phyloP scores from a whole-genome alignment of 2,113 vertebrate species.

The Dipodomys merriami region DNA sequence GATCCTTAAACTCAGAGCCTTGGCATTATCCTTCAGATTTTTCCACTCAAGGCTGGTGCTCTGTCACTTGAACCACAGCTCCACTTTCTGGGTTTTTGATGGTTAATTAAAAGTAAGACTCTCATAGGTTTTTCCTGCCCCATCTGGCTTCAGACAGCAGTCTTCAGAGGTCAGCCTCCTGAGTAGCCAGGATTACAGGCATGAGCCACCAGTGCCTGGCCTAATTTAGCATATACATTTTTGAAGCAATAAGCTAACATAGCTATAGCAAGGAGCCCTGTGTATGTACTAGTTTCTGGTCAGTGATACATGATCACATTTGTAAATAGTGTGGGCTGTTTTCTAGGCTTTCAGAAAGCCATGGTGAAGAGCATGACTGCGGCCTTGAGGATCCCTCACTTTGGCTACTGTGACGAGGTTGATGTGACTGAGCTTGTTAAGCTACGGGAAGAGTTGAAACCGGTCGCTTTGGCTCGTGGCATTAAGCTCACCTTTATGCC shows the following conservation, averaged over 20 bases:
- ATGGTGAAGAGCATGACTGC: conserved; percentile 97
- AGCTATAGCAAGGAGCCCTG: not conserved
- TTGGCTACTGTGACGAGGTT: conserved; percentile 95
- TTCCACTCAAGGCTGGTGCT: too few relatives aligned
- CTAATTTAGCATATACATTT: not conserved
- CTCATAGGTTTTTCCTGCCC: too few relatives aligned
- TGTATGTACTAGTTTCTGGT: conserved; percentile 1
- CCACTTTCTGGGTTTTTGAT: too few relatives aligned
- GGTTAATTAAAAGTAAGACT: too few relatives aligned
- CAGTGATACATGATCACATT: not conserved
- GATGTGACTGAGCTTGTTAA: conserved; percentile 91
- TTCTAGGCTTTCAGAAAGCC: conserved; percentile 94
- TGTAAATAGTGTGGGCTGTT: conserved; percentile 24
- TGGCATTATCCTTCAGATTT: too few relatives aligned
- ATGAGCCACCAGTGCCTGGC: too few relatives aligned
- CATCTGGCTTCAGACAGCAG: too few relatives aligned
- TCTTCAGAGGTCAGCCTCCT: too few relatives aligned
- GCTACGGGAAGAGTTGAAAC: conserved; percentile 89
- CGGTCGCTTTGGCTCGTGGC: conserved; percentile 86
- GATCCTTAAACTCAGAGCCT: too few relatives aligned
- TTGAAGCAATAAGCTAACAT: not conserved
- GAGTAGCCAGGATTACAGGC: too few relatives aligned
- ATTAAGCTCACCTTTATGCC: conserved; percentile 96
- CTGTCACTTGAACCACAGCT: too few relatives aligned
- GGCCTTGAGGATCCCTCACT: conserved; percentile 96